Percentiles rank a stretch among this genome's conserved stretches.
Evolutionary conservation across 2,113 vertebrate species (phyloP).

Genomic region (Phyllostomus discolor): DNA sequence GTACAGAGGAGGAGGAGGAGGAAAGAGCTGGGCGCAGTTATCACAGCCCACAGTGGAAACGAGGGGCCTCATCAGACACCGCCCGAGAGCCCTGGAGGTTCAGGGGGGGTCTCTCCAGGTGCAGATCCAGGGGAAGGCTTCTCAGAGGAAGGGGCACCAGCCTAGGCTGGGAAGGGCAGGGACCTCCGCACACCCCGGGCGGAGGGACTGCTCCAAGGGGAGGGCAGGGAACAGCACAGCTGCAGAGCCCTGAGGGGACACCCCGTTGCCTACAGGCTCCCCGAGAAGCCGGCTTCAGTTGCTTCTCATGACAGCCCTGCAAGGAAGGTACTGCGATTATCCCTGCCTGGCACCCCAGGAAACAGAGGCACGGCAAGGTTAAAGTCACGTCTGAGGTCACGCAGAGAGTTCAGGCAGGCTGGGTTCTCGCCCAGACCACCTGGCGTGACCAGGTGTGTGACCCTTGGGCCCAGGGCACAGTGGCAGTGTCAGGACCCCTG

Average conservation of each 20-base stretch:
- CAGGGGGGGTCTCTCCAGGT: background rate
- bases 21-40: no score
- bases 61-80: background rate
- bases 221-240: background rate
- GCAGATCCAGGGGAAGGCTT: background rate
- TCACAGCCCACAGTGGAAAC: background rate
- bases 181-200: background rate
- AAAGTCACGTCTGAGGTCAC: background rate
- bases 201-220: background rate
- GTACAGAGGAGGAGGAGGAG: background rate
- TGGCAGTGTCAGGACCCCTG: background rate
- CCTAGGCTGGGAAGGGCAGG: background rate
- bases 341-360: background rate
- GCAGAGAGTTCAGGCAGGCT: background rate
- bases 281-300: background rate
- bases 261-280: background rate
- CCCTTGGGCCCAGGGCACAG: background rate
- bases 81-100: background rate
- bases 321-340: background rate
- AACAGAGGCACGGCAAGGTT: background rate
- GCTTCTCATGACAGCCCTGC: background rate
- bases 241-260: background rate
- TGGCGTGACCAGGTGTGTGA: background rate
- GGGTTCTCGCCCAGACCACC: background rate
- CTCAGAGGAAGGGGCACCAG: accelerated